Percentiles rank a stretch among this genome's conserved stretches.
phyloP scores from a whole-genome alignment of 53 echinoderm and acorn worm genomes.

The Temnopleurus reevesii region DNA sequence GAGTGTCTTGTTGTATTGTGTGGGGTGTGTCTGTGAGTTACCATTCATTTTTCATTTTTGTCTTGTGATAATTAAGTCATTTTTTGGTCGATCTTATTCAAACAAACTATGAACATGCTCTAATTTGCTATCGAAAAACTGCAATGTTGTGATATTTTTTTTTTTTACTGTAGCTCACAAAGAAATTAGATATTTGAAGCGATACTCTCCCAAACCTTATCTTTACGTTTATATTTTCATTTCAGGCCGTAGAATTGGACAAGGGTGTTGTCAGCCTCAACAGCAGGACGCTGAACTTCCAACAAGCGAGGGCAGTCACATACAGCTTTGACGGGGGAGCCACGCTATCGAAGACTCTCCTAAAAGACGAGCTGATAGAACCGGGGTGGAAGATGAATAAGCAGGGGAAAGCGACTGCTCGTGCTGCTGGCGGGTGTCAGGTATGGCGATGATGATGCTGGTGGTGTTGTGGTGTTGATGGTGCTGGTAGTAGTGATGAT shows the following conservation, averaged over 20 bases:
- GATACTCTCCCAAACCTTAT: no score
- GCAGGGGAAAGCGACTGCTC: constrained; percentile 54
- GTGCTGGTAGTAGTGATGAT: not conserved
- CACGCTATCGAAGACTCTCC: constrained; percentile 52
- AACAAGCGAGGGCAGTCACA: constrained; percentile 74
- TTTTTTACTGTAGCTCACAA: no score
- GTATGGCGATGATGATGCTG: constrained; percentile 50
- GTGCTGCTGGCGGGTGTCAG: constrained; percentile 80
- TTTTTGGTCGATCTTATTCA: no score
- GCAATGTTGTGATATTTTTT: no score
- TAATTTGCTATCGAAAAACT: no score
- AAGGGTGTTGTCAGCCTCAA: constrained; percentile 74
- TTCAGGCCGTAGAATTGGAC: constrained; percentile 80
- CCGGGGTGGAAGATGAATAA: constrained; percentile 76
- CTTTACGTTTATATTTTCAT: no score
- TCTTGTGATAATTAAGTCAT: no score
- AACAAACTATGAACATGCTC: no score
- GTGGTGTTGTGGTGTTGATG: not conserved
- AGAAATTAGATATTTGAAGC: no score
- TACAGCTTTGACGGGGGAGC: constrained; percentile 83
- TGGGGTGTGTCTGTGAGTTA: no score
- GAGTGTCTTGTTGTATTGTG: no score
- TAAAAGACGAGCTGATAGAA: constrained; percentile 65
- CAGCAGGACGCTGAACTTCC: constrained; percentile 71
- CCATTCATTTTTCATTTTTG: no score